Evolutionary conservation across 2,888 invertebrate species (phyloP), one percentile per base, ranked within the genome.

Genomic region (Formica aserva): DNA sequence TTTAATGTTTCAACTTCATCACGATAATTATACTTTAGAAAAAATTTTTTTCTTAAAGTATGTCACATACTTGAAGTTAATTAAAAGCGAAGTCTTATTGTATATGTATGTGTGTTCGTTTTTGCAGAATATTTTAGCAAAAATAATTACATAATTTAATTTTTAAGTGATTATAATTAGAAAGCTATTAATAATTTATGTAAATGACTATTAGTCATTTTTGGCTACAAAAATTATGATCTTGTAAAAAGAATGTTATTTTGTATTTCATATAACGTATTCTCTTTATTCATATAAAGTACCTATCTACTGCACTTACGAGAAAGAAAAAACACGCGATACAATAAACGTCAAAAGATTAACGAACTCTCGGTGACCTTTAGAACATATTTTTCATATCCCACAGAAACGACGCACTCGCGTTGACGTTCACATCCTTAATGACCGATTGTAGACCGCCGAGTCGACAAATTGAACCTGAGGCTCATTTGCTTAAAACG

Each of bases 401-500:
- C 45, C 38, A 72, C 72, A 77, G 26, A 63, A 82, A 48, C 60
- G 29, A 65, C 72, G 69, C 72, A 82, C 29, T 48, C 57, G 62
- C 82, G 26, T 74, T 82, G 74, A 67, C 63, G 81, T 75, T 80
- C 80, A 84, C 80, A 76, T 85, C 89, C 85, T 91, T 92, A 91
- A 92, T 88, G 90, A 90, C 89, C 91, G 89, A 92, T 92, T 88
- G 88, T 89, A 85, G 86, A 86, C 48, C 83, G 87, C 82, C 83
- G 87, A 83, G 87, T 87, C 90, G 90, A 91, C 92, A 92, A 93
- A 93, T 93, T 91, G 92, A 92, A 91, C 90, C 90, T 83, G 91
- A 89, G 91, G 89, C 91, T 91, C 93, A 92, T 93, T 93, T 92
- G 91, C 92, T 90, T 92, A 92, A 93, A 93, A 92, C 91, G 88